phyloP scores from a whole-genome alignment of 2,113 vertebrate species.

The Melanostigma gelatinosum region DNA sequence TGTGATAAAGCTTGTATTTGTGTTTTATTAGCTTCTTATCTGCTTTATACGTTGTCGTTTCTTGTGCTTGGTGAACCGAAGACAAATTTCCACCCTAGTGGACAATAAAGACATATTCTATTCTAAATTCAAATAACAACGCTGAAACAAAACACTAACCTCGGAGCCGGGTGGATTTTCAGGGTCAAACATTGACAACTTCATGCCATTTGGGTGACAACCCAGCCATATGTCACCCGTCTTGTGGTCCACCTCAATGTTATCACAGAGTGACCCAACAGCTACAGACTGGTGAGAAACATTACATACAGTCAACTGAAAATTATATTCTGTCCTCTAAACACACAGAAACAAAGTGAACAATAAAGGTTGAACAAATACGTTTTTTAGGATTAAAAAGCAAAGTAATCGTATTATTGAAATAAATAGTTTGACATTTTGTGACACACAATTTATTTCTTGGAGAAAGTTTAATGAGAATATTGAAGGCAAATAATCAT shows the following conservation, averaged over 20 bases:
- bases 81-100: not conserved
- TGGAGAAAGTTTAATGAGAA: not conserved
- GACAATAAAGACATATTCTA: not conserved
- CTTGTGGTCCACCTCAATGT: constrained; percentile 86
- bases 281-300: constrained; percentile 79
- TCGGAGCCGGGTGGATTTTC: constrained; percentile 88
- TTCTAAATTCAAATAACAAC: constrained; percentile 75
- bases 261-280: constrained; percentile 86
- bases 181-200: constrained; percentile 62
- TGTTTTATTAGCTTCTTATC: not conserved
- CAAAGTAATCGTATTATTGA: not conserved
- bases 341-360: not conserved
- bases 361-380: not conserved
- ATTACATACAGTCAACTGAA: not conserved
- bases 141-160: constrained; percentile 76
- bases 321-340: not conserved
- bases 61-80: not conserved
- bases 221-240: constrained; percentile 90
- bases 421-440: not conserved
- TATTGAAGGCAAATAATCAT: not conserved
- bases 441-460: not conserved
- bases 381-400: not conserved
- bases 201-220: constrained; percentile 87
- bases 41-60: not conserved
- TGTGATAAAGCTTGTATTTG: not conserved